Evolutionary conservation across 2,797 vertebrate genomes (phyloP).

Genomic region (Pseudomugil gertrudae): DNA sequence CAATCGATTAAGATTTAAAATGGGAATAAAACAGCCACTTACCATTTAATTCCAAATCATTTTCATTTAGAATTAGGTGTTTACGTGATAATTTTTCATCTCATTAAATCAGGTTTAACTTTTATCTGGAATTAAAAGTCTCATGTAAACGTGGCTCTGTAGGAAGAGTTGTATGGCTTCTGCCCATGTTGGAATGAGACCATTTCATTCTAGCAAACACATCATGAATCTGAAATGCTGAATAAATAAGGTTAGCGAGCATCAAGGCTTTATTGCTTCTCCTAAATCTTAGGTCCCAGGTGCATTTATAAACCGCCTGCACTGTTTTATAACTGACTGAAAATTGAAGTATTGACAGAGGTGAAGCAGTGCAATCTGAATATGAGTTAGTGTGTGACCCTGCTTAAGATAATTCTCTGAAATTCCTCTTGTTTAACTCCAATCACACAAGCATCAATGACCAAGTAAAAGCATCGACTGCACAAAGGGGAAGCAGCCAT

Average conservation of each 20-base stretch:
- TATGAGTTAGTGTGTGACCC: background rate
- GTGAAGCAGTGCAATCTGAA: slow-evolving; percentile 4
- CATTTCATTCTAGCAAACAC: background rate
- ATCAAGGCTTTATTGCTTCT: background rate
- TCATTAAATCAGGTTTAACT: no score
- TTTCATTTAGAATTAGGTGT: no score
- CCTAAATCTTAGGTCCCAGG: background rate
- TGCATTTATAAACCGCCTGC: background rate
- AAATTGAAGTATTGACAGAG: background rate
- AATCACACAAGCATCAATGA: slow-evolving; percentile 21
- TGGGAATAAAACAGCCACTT: no score
- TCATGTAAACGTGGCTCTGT: no score
- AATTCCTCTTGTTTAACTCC: slow-evolving; percentile 2
- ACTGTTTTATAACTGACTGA: background rate
- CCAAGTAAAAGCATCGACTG: slow-evolving; percentile 15
- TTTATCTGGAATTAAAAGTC: no score
- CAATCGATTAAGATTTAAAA: no score
- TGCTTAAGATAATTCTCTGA: background rate
- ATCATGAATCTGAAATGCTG: no score
- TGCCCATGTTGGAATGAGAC: background rate
- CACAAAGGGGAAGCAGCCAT: slow-evolving; percentile 21
- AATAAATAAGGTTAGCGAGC: background rate
- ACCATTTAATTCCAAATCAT: no score
- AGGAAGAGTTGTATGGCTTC: no score
- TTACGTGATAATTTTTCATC: no score